These are phyloP conservation scores for Seriola aureovittata DNA, from an alignment of 2,113 vertebrate genomes.

Conservation along the genomic window DNA sequence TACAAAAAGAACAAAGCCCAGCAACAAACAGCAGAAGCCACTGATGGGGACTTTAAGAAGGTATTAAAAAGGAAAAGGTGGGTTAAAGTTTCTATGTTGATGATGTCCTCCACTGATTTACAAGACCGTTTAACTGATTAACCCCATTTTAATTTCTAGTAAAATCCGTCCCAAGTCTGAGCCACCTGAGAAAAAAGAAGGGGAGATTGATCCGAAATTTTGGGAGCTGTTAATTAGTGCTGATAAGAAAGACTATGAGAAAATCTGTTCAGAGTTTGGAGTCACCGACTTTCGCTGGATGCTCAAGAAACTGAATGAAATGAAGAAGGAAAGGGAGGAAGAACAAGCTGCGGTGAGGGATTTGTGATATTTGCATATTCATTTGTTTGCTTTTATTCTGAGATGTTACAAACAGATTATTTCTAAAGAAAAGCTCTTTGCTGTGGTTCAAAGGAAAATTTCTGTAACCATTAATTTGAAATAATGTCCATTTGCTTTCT, in stretches of 20 bases:
- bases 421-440: neutral
- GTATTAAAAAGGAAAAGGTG: conserved; percentile 78
- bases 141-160: conserved; percentile 40
- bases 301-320: conserved; percentile 88
- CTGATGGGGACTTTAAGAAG: conserved; percentile 54
- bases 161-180: conserved; percentile 66
- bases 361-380: neutral
- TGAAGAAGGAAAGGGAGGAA: conserved; percentile 84
- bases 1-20: conserved; percentile 84
- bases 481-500: neutral
- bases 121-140: neutral
- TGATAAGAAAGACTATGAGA: conserved; percentile 90
- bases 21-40: conserved; percentile 26
- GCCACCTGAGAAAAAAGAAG: conserved; percentile 64
- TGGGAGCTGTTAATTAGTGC: conserved; percentile 89
- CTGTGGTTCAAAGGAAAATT: neutral
- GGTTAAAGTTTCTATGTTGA: neutral
- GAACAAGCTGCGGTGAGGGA: conserved; percentile 84
- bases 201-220: conserved; percentile 83
- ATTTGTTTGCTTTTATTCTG: neutral
- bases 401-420: too few species aligned
- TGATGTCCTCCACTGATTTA: neutral
- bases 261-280: conserved; percentile 88
- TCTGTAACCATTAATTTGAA: neutral
- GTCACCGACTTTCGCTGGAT: conserved; percentile 90